These are phyloP conservation scores for Bos taurus DNA, from an alignment of 2,113 vertebrate species.

Conservation along the genomic window ARS-UCD2.0 NC_037335.1:55742001-55742500, in stretches of 20 bases:
- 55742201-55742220: neutral
- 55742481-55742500: too few species aligned
- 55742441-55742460: too few species aligned
- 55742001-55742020: neutral
- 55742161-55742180: neutral
- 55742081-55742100: neutral
- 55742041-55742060: neutral
- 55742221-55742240: neutral
- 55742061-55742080: neutral
- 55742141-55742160: neutral
- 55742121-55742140: neutral
- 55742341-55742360: neutral
- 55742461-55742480: too few species aligned
- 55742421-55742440: too few species aligned
- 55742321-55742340: neutral
- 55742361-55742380: neutral
- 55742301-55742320: neutral
- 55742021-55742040: neutral
- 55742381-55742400: too few species aligned
- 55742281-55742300: neutral
- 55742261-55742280: neutral
- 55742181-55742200: too few species aligned
- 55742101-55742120: neutral
- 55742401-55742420: too few species aligned
- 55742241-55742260: neutral